Base-by-base conservation (phyloP, 2,888 invertebrate species). In the Drosophila aldrichi region DNA sequence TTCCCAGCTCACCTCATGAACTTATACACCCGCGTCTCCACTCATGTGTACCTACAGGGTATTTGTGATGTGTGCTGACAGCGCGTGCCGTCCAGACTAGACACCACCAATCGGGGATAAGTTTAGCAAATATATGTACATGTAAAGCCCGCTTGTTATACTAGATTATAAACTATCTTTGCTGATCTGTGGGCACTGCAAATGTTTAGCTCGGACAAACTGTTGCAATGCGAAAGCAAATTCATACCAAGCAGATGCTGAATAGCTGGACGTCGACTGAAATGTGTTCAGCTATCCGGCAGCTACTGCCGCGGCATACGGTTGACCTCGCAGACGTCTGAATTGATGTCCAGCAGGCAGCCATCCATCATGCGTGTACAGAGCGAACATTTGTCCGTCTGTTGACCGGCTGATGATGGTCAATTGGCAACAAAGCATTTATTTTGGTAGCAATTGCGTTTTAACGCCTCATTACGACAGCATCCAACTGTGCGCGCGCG, bases 371-470 rank as follows among this genome's bases (percentile, higher is more conserved):
- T 36, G 16, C n/a, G n/a, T n/a, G n/a, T n/a, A n/a, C n/a, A n/a
- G n/a, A n/a, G n/a, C 6, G 66, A 65, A 32, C 59, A 66, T 70
- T 68, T 69, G 63, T 58, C 52, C 48, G 55, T 67, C 57, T 70
- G 63, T 62, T 78, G 74, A 29, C 74, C 65, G 62, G 7, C 40
- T 18, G 18, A 49, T 49, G 48, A 49, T 49, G 48, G 63, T 14
- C 36, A 59, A 32, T 32, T 22, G 55, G 52, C 2, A 32, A 43
- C 48, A 61, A 71, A 64, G 36, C 71, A 65, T n/a, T 71, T 59
- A 58, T 14, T 59, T 55, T 20, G 43, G 48, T 10, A 22, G 60
- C 59, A 71, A 66, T 67, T 61, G 46, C 57, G n/a, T 41, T 64
- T 61, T 38, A 34, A 52, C 38, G 70, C 63, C 58, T 36, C 71